phyloP scores from a whole-genome alignment of 2,797 vertebrate genomes.

The Crenuchus spilurus region DNA sequence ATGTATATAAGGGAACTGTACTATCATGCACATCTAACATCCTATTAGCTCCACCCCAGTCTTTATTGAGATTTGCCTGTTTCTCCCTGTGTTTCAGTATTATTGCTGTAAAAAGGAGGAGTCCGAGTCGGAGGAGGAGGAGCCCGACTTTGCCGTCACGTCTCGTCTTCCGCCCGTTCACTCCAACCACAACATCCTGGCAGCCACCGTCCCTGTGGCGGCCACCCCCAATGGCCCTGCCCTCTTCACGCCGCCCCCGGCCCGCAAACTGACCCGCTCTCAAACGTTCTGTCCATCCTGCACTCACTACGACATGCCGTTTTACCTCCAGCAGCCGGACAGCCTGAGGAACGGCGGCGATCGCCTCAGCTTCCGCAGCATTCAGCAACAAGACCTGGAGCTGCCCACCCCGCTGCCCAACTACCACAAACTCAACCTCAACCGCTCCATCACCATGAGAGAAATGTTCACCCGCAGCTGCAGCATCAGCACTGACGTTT shows the following conservation, averaged over 20 bases:
- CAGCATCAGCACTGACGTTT: slow-evolving; percentile 97
- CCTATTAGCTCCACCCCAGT: no score
- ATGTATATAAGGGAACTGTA: no score
- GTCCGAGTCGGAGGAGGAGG: slow-evolving; percentile 95
- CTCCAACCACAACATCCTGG: slow-evolving; percentile 90
- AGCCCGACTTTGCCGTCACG: slow-evolving; percentile 94
- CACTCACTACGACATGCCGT: slow-evolving; percentile 87
- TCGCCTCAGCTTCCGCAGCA: slow-evolving; percentile 83
- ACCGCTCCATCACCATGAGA: slow-evolving; percentile 92
- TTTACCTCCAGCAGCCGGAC: slow-evolving; percentile 92
- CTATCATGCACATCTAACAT: no score
- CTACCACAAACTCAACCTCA: slow-evolving; percentile 90
- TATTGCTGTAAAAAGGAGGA: slow-evolving; percentile 99
- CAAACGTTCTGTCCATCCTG: slow-evolving; percentile 89
- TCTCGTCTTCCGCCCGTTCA: slow-evolving; percentile 89
- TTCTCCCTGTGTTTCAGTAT: slow-evolving; percentile 77
- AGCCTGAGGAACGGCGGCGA: slow-evolving; percentile 89
- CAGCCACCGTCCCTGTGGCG: slow-evolving; percentile 85
- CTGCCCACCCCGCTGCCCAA: slow-evolving; percentile 77
- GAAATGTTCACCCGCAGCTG: slow-evolving; percentile 94
- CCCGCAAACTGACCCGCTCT: slow-evolving; percentile 81
- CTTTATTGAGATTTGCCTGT: not conserved
- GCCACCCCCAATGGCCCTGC: slow-evolving; percentile 88
- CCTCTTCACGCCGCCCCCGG: slow-evolving; percentile 83
- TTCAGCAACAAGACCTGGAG: slow-evolving; percentile 89